Evolutionary conservation across 2,113 vertebrate genomes (phyloP).

Genomic region (Myocastor coypus): DNA sequence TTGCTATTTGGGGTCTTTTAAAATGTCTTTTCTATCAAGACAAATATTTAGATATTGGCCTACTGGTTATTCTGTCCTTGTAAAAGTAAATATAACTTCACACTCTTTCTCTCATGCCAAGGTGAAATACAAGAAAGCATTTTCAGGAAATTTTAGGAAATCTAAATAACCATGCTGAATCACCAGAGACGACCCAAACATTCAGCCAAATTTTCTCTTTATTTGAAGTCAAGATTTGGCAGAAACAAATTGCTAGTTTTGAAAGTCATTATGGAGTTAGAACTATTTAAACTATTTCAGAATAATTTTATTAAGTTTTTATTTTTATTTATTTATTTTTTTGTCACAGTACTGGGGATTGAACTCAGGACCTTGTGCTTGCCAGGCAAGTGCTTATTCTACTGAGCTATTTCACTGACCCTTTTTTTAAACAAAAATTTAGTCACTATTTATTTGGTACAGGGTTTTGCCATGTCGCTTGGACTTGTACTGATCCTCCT

Average conservation of each 20-base stretch:
- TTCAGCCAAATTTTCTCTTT: neutral
- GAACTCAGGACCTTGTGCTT: too few relatives aligned
- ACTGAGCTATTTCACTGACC: too few relatives aligned
- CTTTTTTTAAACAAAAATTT: too few relatives aligned
- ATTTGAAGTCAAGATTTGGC: constrained; percentile 2
- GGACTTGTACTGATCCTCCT: too few relatives aligned
- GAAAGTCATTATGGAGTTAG: neutral
- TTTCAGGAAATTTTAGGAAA: neutral
- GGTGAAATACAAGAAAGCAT: neutral
- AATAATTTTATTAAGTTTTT: neutral
- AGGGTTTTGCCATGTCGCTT: too few relatives aligned
- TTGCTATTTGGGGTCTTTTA: neutral
- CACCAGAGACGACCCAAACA: neutral
- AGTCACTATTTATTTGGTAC: too few relatives aligned
- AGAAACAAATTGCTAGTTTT: neutral
- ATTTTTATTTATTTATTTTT: too few relatives aligned
- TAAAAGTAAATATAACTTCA: neutral
- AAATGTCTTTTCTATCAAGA: neutral
- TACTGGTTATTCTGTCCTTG: neutral
- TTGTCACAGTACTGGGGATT: too few relatives aligned
- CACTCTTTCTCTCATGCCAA: neutral
- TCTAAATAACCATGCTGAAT: neutral
- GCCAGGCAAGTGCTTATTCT: too few relatives aligned
- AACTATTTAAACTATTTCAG: neutral
- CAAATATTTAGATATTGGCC: constrained; percentile 40